Evolutionary conservation across 2,888 invertebrate genomes (phyloP).

Genomic region (Elysia crispata): DNA sequence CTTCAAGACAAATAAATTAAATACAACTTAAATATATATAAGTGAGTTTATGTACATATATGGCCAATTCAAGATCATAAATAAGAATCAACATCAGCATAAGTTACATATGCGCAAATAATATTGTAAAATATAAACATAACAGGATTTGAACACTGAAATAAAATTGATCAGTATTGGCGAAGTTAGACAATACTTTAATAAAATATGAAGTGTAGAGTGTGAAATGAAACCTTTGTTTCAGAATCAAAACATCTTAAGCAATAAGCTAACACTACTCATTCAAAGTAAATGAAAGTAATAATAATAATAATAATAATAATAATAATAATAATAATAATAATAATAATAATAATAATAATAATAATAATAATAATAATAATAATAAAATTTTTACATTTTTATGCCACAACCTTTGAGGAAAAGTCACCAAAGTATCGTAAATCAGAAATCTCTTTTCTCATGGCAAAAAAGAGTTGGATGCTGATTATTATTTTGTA

Average conservation of each 20-base stretch:
- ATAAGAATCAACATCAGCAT: no score
- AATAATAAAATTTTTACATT: background rate
- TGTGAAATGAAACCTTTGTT: no score
- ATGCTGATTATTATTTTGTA: no score
- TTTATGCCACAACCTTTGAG: no score
- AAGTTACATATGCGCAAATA: background rate
- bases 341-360: constrained; percentile 17
- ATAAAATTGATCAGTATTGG: background rate
- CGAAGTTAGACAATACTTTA: background rate
- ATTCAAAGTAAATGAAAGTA: no score
- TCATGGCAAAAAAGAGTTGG: no score
- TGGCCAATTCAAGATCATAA: no score
- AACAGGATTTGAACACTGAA: background rate
- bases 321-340: constrained; percentile 1
- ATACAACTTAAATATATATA: no score
- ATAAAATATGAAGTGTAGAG: no score
- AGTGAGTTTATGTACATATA: no score
- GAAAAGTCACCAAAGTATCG: background rate
- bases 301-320: no score
- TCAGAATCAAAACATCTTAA: background rate
- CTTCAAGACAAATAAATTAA: no score
- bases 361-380: constrained; percentile 15
- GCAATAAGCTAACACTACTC: background rate
- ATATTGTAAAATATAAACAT: background rate
- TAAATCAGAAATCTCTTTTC: background rate